A percentile compares a stretch with the other conserved stretches of the same genome.
Evolutionary conservation across 2,797 vertebrate genomes (phyloP).

Genomic region (Coreius guichenoti): DNA sequence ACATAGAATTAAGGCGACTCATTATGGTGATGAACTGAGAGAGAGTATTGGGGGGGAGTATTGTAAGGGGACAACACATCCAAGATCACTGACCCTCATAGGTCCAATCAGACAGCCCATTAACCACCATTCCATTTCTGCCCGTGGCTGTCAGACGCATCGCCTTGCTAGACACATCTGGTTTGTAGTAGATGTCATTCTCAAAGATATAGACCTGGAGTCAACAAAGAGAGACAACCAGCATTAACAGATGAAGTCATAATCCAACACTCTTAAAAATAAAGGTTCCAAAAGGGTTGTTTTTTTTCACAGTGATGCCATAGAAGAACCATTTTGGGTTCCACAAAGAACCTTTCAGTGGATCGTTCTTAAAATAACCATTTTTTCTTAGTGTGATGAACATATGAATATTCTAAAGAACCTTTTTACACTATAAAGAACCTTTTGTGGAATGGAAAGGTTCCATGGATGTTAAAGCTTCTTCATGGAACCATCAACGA

Average conservation of each 20-base stretch:
- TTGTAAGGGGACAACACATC: not conserved
- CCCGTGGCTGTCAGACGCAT: conserved; percentile 79
- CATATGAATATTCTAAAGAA: no score
- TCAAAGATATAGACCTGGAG: conserved; percentile 80
- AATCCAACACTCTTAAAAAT: not conserved
- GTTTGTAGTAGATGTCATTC: conserved; percentile 85
- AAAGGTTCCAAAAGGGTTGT: no score
- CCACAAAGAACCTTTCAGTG: not conserved
- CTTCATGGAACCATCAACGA: no score
- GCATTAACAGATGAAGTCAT: conserved; percentile 21
- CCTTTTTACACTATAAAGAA: no score
- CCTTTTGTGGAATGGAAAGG: no score
- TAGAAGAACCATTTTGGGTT: not conserved
- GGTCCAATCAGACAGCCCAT: conserved; percentile 85
- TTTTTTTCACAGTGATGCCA: not conserved
- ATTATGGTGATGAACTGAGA: conserved; percentile 20
- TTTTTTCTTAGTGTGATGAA: no score
- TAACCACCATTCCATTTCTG: conserved; percentile 72
- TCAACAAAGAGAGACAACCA: conserved; percentile 55
- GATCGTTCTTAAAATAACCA: no score
- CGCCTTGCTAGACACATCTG: conserved; percentile 71
- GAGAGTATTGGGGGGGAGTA: not conserved
- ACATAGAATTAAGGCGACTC: not conserved
- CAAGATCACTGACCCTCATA: conserved; percentile 78
- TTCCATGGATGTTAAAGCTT: no score